Evolutionary conservation across 1,140 invertebrate species (phyloP).

Genomic region (Onthophagus taurus): DNA sequence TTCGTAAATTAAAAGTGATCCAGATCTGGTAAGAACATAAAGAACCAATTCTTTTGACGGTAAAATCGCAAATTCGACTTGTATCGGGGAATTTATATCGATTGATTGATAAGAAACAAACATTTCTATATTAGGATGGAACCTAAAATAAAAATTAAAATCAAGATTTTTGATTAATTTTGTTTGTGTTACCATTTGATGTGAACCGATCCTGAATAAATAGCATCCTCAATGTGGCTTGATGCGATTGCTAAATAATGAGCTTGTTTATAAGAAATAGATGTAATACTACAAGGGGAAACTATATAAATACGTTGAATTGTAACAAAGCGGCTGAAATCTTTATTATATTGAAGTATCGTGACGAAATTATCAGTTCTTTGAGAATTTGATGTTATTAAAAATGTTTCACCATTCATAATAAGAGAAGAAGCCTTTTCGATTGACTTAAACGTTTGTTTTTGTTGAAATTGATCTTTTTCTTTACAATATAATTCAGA

Average conservation of each 20-base stretch:
- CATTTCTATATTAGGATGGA: background rate
- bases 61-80: slow-evolving; percentile 25
- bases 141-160: background rate
- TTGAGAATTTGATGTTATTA: too few relatives aligned
- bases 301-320: background rate
- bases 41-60: slow-evolving; percentile 28
- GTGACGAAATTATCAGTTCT: too few relatives aligned
- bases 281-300: slow-evolving; percentile 20
- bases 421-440: too few relatives aligned
- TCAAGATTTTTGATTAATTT: background rate
- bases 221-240: slow-evolving; percentile 22
- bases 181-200: slow-evolving; percentile 17
- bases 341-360: too few relatives aligned
- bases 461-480: too few relatives aligned
- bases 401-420: too few relatives aligned
- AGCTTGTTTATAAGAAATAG: slow-evolving; percentile 15
- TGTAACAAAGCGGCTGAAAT: background rate
- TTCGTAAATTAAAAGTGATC: slow-evolving; percentile 21
- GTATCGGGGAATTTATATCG: slow-evolving; percentile 19
- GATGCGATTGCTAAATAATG: slow-evolving; percentile 26
- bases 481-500: too few relatives aligned
- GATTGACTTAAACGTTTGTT: too few relatives aligned
- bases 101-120: slow-evolving; percentile 23
- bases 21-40: slow-evolving; percentile 25
- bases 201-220: slow-evolving; percentile 20